Base-by-base conservation (phyloP, 2,888 invertebrate genomes). In the Lasioglossum figueresi region DNA sequence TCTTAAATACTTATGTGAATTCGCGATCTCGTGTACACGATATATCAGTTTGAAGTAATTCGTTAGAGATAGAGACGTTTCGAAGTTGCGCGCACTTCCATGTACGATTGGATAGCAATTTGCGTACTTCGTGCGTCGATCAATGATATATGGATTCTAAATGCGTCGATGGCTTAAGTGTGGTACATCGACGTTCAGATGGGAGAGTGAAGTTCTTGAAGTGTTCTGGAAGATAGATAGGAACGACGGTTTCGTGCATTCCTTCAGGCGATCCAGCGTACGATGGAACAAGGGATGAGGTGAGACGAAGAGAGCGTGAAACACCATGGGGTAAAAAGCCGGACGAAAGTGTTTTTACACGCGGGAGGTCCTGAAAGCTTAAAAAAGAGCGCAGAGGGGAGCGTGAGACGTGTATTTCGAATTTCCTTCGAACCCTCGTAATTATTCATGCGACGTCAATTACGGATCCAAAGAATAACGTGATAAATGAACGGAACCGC, bases 361-460 rank as follows among this genome's bases (percentile, higher is more conserved):
- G 88, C 89, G 83, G 92, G 92, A 88, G 92, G 92, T 92, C 91
- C 88, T 91, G 86, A 90, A 83, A 90, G 88, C 89, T 77, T 76
- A 82, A 83, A 88, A 84, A 86, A 84, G 63, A 78, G 63, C 34
- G 52, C 48, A 52, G 43, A 43, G 40, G 59, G 34, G 59, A 73
- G 40, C 66, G 76, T 3, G 66, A 76, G 45, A 75, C 27, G 70
- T 23, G 37, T 66, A 19, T 52, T 48, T 48, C 75, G 78, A 56
- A 80, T 82, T 56, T 76, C 45, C 63, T 34, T 40, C 31, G 8
- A 16, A 12, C 59, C 48, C 23, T 4, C 45, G 56, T 37, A 68
- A 83, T 84, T 77, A 74, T 70, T 76, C 76, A 48, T 27, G 78
- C 2, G 56, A 31, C 43, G 71, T 23, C 19, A 31, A 68, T 68